Evolutionary conservation across 1,140 invertebrate species (phyloP), one percentile per base, ranked within the genome.

Genomic region (Papilio glaucus): DNA sequence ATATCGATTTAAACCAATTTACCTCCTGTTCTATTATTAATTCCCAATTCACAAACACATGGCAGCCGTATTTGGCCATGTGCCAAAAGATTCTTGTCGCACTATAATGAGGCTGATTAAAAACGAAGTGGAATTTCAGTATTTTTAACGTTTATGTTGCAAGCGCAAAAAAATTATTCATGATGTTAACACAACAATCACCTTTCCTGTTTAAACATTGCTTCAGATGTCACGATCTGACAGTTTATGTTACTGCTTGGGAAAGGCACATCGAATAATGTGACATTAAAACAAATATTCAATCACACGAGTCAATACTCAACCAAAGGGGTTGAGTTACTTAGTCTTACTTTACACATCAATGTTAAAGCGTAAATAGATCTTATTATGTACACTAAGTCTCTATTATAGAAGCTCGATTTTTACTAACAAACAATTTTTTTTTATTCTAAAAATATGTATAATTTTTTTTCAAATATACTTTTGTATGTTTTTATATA

Each of bases 161-260:
- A 53, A n/a, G 7, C 24, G 5, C 12, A n/a, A 67, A 67, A 24
- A 42, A 42, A 13, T 21, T 24, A 12, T 65, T 13, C 15, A 42
- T 68, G 13, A n/a, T 12, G 3, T 26, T 26, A n/a, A 5, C 21
- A 61, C n/a, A n/a, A n/a, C n/a, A n/a, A 67, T 24, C 38, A 41
- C 29, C 29, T 39, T 53, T 26, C 8, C 67, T 37, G 4, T 74
- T 63, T 72, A 70, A 78, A 85, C 88, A 88, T 88, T 88, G 69
- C 86, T 87, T 85, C 83, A 88, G 88, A 88, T 88, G 82, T 71
- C 21, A 69, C 75, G 18, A 87, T 88, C 86, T 89, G 86, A 83
- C 69, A 57, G 88, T 83, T 85, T 87, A 90, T 89, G 86, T 88
- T 89, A 57, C 26, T 53, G 12, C 9, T 53, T 7, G 18, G 33